Percentiles rank a stretch among this genome's conserved stretches.
These are phyloP conservation scores for Vulpes vulpes DNA, from an alignment of 2,113 vertebrate species.

Conservation along the genomic window DNA sequence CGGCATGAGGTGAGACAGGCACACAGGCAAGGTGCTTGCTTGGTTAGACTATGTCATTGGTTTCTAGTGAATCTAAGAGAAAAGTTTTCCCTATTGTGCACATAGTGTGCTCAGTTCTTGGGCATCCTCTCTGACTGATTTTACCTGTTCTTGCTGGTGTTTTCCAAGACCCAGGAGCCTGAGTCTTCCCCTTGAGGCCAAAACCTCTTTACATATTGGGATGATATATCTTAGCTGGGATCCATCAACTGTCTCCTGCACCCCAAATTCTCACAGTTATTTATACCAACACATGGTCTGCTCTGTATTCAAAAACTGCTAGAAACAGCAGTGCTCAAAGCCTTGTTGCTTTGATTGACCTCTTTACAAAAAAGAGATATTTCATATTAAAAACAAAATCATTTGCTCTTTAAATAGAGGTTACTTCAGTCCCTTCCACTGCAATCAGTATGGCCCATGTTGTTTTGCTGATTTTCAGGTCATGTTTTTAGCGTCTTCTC, in stretches of 20 bases:
- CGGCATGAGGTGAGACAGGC: slow-evolving; percentile 93
- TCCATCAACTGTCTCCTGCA: neutral
- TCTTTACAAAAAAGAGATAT: neutral
- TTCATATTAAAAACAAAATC: neutral
- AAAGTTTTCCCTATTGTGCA: too few relatives aligned
- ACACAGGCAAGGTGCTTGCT: rapidly evolving
- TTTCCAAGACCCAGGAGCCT: neutral
- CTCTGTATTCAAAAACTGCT: neutral
- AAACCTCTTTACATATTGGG: neutral
- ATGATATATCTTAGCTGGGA: rapidly evolving
- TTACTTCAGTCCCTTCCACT: neutral
- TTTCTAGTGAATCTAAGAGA: neutral
- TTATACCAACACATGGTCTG: neutral
- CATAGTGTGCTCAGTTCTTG: neutral
- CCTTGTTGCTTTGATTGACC: neutral
- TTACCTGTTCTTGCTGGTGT: neutral
- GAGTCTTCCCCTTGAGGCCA: neutral
- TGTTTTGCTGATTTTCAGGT: neutral
- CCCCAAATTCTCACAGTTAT: neutral
- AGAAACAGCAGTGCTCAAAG: neutral
- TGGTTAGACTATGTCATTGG: neutral
- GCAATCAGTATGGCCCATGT: neutral
- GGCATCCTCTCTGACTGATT: neutral
- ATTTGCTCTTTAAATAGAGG: neutral
- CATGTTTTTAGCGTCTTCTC: neutral